Base-by-base conservation (phyloP, 2,797 vertebrate species). In the Lateolabrax maculatus region DNA sequence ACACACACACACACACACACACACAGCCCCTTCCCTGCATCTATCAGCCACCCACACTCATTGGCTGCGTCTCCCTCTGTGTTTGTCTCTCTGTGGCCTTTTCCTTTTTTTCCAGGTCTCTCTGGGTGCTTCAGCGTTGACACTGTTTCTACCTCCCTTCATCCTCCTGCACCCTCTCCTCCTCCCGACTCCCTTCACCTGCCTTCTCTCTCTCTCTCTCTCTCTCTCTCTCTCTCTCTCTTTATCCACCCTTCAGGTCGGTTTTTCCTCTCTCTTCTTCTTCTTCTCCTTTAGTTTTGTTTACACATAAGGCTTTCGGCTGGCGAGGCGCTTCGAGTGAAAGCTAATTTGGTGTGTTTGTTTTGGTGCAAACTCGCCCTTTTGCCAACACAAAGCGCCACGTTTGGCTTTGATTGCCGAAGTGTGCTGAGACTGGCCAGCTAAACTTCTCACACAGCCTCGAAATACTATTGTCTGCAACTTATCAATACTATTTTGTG, bases 21-120 rank as follows among this genome's bases (percentile, higher is more conserved):
- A 57, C 65, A 36, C 77, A 79, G 43, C 48, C 78, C 63, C 65
- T 64, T 60, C 84, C 69, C 75, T 68, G 79, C 82, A 82, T 88
- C 86, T 75, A 75, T 87, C 80, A 89, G 85, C 84, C 90, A 91
- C 90, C 91, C 86, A 90, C 89, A 60, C 85, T 86, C 80, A 0
- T 44, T 81, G 79, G 66, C 83, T 88, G 72, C 19, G 5, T 85
- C 78, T 90, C 83, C 80, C 86, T 84, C 51, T 71, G 77, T 52
- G 76, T 46, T 73, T 34, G 52, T 90, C 73, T 88, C 81, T 84
- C 71, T 3, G 1, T 65, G 83, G 84, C 74, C 83, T 87, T 86
- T 82, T 79, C 75, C 69, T 85, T 76, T 61, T 65, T 61, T 53
- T 16, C 66, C 21, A 23, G 49, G 78, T 87, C 85, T 87, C 85